Evolutionary conservation across 2,113 vertebrate species (phyloP).

Genomic region (Lathamus discolor): DNA sequence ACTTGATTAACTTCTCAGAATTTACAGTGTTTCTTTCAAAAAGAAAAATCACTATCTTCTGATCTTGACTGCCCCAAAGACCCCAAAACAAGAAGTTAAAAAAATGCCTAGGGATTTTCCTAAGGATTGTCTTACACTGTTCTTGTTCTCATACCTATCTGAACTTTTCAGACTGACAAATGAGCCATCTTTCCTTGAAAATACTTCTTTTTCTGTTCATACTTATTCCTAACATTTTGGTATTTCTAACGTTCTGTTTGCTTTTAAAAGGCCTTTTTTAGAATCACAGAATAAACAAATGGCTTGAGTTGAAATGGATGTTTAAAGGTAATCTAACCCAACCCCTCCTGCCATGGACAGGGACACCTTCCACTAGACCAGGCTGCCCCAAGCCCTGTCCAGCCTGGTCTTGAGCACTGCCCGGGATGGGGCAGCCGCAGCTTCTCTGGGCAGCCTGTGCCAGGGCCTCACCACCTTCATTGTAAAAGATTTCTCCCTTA

Average conservation of each 20-base stretch:
- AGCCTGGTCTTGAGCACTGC: neutral
- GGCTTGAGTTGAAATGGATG: neutral
- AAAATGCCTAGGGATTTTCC: neutral
- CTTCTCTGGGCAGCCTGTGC: neutral
- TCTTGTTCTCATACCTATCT: neutral
- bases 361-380: neutral
- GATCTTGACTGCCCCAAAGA: neutral
- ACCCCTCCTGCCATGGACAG: rapidly evolving
- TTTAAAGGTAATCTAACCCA: neutral
- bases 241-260: neutral
- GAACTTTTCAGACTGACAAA: neutral
- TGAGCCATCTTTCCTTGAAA: neutral
- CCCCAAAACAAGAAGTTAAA: neutral
- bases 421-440: neutral
- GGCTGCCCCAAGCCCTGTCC: rapidly evolving
- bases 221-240: neutral
- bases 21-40: neutral
- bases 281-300: neutral
- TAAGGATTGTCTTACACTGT: neutral
- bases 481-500: neutral
- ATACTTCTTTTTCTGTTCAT: neutral
- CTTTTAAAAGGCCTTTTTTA: neutral
- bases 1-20: neutral
- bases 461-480: neutral
- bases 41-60: neutral